Base-by-base conservation (phyloP, 2,113 vertebrate species). In the Zosterops japonicus region DNA sequence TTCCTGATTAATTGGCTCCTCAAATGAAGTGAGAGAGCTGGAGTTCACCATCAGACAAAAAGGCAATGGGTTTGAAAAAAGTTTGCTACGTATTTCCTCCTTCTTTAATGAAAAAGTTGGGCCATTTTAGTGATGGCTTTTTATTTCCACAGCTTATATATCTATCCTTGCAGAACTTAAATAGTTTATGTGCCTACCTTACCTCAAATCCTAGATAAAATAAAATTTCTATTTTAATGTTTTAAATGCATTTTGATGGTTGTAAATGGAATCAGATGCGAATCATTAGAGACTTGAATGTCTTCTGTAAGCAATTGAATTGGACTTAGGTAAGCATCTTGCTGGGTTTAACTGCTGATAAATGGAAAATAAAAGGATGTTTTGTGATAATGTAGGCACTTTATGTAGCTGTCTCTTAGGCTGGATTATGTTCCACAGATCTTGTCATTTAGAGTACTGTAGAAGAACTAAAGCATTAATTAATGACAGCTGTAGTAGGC, bases 181-280 rank as follows among this genome's bases (percentile, higher is more conserved):
- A 78, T 78, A 47, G 41, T 35, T 92, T 55, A 49, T 19, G 35
- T 56, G 63, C 33, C 33, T 78, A 69, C 82, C 55, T 89, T 91
- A 67, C 33, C 53, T 77, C 75, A 61, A 95, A 91, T 89, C 76
- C 75, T 80, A 49, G 28, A n/a, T 64, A 87, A 92, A 82, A 89
- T 46, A 23, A 72, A 91, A 89, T 49, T 41, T 76, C 42, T 72
- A 5, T 77, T 87, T 90, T 87, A 46, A 77, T 60, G 69, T 59
- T 91, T 86, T 80, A 90, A 88, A 79, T 81, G 47, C 31, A 78
- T 91, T 96, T 86, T 90, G 31, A 27, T 88, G 39, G 35, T 53
- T 81, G 55, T 31, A 92, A 95, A 86, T 69, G 24, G 25, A 80
- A 83, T 88, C 71, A 78, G 56, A 70, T 88, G 23, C 28, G 67